phyloP scores from a whole-genome alignment of 2,888 invertebrate species.

The Zonitis immaculata region DNA sequence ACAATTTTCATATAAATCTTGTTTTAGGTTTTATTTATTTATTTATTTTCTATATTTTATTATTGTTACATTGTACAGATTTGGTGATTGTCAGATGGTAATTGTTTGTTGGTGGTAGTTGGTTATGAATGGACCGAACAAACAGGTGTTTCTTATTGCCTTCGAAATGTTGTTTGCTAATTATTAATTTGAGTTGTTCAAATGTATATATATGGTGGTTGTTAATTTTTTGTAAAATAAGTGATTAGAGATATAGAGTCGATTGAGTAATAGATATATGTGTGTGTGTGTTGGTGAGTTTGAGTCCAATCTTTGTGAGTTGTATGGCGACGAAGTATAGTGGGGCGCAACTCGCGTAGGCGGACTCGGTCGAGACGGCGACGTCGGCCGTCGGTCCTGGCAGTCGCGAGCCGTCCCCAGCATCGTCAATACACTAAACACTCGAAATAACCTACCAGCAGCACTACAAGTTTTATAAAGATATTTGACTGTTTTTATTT shows the following conservation, averaged over 20 bases:
- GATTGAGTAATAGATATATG: constrained; percentile 19
- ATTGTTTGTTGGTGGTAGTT: no score
- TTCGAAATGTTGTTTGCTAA: no score
- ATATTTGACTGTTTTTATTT: no score
- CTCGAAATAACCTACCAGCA: no score
- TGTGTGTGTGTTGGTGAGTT: no score
- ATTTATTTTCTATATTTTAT: no score
- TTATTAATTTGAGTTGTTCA: no score
- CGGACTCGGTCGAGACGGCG: constrained; percentile 40
- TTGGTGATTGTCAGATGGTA: no score
- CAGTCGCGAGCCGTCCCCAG: constrained; percentile 50
- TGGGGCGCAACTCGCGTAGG: constrained; percentile 36
- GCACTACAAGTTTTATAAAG: neutral
- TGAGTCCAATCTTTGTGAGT: constrained; percentile 27
- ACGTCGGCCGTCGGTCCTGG: constrained; percentile 46
- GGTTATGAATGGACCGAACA: no score
- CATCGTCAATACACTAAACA: constrained; percentile 28
- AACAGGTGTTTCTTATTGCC: no score
- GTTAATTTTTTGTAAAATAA: no score
- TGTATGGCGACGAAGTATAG: constrained; percentile 38
- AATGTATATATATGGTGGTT: no score
- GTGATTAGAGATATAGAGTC: neutral
- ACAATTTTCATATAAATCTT: neutral
- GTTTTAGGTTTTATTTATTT: neutral
- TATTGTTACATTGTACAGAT: neutral